phyloP scores from a whole-genome alignment of 2,888 invertebrate genomes.

The Coecobrya sp. region DNA sequence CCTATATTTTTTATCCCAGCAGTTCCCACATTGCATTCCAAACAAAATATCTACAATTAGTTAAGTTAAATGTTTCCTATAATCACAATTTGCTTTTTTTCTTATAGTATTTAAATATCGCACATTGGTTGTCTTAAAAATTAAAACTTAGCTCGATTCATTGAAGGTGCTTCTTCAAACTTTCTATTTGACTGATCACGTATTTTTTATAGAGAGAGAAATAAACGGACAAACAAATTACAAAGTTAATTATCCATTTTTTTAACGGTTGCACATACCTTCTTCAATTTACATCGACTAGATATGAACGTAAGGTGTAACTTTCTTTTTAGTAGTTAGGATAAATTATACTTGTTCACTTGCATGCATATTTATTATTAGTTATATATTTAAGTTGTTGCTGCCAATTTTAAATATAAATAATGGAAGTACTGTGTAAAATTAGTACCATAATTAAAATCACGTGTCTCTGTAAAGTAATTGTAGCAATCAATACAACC shows the following conservation, averaged over 20 bases:
- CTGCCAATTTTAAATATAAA: background rate
- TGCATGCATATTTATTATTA: too few relatives aligned
- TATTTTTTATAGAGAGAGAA: too few relatives aligned
- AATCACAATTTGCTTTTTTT: conserved; percentile 15
- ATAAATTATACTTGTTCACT: background rate
- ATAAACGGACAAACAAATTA: background rate
- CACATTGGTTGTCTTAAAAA: conserved; percentile 13
- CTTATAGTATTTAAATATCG: background rate
- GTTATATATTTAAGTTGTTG: background rate
- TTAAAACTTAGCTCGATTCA: background rate
- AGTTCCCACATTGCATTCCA: background rate
- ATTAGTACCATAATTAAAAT: background rate
- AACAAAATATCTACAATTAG: background rate
- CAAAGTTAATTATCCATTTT: background rate
- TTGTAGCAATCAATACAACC: conserved; percentile 6
- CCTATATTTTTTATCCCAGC: background rate
- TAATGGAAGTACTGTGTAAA: background rate
- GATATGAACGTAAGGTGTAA: background rate
- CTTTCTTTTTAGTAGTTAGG: too few relatives aligned
- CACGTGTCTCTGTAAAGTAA: background rate
- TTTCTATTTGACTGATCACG: too few relatives aligned
- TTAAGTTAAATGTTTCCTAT: background rate
- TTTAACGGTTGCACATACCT: background rate
- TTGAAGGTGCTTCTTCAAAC: too few relatives aligned
- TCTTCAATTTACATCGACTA: background rate